phyloP scores from a whole-genome alignment of 2,113 vertebrate species.

The Podarcis raffonei region DNA sequence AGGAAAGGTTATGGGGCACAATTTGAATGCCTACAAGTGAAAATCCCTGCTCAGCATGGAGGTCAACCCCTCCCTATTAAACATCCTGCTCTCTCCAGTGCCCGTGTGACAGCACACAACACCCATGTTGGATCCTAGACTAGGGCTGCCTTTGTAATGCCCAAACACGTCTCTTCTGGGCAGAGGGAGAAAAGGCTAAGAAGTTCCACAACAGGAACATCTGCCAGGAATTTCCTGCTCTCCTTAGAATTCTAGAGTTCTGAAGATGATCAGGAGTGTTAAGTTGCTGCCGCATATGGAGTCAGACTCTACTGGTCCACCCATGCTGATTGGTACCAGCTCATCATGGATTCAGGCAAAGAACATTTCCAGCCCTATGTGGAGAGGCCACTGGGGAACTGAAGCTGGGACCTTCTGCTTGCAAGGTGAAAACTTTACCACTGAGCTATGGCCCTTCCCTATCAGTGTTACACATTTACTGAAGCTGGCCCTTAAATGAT shows the following conservation, averaged over 20 bases:
- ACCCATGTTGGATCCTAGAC: no score
- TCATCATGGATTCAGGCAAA: no score
- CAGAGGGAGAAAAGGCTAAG: neutral
- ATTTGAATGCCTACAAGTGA: neutral
- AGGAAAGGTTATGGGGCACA: no score
- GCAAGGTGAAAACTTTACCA: no score
- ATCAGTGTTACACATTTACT: neutral
- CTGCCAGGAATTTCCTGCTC: neutral
- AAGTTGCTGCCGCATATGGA: no score
- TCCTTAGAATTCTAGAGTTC: neutral
- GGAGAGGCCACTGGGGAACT: no score
- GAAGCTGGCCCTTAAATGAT: neutral
- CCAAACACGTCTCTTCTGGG: neutral
- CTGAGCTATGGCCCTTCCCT: no score
- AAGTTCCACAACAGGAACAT: neutral
- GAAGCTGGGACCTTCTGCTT: no score
- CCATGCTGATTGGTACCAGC: no score
- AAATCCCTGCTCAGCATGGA: neutral
- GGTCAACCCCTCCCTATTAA: neutral
- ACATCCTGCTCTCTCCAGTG: neutral
- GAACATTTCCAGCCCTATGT: no score
- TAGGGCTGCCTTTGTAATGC: neutral
- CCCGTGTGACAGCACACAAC: neutral
- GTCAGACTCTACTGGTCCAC: no score
- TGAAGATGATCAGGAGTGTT: neutral